Base-by-base conservation (phyloP, 2,888 invertebrate species). In the Ophraella communa region DNA sequence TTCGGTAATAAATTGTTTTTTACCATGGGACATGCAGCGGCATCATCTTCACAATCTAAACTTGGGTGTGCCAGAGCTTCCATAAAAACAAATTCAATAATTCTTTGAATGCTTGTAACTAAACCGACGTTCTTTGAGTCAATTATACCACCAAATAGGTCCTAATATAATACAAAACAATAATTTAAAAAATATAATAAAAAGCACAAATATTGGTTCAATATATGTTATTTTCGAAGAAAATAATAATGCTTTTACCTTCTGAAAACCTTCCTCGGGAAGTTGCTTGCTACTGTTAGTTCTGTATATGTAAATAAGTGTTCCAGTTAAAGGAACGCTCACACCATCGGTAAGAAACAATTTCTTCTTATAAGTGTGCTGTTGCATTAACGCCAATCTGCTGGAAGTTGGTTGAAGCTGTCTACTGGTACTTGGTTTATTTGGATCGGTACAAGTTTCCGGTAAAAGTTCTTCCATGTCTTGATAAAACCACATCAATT, bases 241-340 rank as follows among this genome's bases (percentile, higher is more conserved):
- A n/a, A n/a, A n/a, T n/a, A n/a, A n/a, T n/a, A n/a, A n/a, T n/a
- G n/a, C n/a, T 24, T 35, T 47, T 20, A 85, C 94, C 84, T 94
- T 94, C 80, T 94, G 94, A 76, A 95, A 95, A n/a, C 94, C 94
- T 83, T 95, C 95, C 80, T 95, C 95, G 0, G 94, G 94, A 71
- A 95, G 81, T 79, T 94, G 93, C 76, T 94, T 94, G 68, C 89
- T 88, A 42, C 90, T 91, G 78, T 90, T 93, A 51, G 94, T 90
- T 71, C 95, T 87, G 78, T 93, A 92, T 85, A 94, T 94, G 76
- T 93, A 94, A 71, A 94, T 89, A 74, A 93, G 93, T 62, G 92
- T 87, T 30, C 94, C 94, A 0, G 91, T 92, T 62, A 95, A 89
- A 14, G 91, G 87, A 44, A 89, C 88, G 70, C 91, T 89, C 89